Evolutionary conservation across 2,888 invertebrate genomes (phyloP), one percentile per base, ranked within the genome.

Genomic region (Cryptosula pallasiana): DNA sequence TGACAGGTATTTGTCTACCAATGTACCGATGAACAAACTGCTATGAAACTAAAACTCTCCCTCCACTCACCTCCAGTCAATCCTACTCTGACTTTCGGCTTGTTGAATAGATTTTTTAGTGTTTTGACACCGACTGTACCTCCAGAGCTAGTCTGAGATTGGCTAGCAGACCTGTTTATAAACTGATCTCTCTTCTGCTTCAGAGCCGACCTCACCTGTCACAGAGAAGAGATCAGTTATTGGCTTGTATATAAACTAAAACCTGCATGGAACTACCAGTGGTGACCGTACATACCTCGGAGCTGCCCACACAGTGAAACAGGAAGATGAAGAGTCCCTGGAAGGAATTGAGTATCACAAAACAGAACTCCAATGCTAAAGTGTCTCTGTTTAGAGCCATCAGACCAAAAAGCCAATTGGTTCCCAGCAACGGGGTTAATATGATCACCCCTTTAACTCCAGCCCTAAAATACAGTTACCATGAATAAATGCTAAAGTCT

Each of bases 321-420:
- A 80, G 72, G 71, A 79, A 79, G 16, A 80, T 77, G 74, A 80
- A 79, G 72, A 80, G 78, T 0, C 80, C 80, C 78, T 80, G 77
- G 2, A 79, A 72, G 0, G 78, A 77, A 72, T 80, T 80, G 36
- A 75, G 75, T 13, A 78, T 69, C 0, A 79, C 78, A 72, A 80
- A 80, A 29, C 79, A 72, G 71, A 79, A 80, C 73, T 80, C 79
- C 72, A 80, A 80, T 20, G 79, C 72, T 0, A 79, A 69, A 25
- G 77, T 71, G 20, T 78, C 72, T 69, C 77, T 70, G 74, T 78
- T 79, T 45, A 80, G 77, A 1, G 77, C 77, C 1, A 77, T 71
- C 35, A 80, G 74, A 0, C 80, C 80, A 72, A 79, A 79, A 29
- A 78, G 55, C 80, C 80, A 80, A 3, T 79, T 79, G 20, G 78